Percentiles rank a stretch among this genome's conserved stretches.
Conservation (phyloP, 2,888 invertebrate species). For the Amblyteles armatorius region DNA sequence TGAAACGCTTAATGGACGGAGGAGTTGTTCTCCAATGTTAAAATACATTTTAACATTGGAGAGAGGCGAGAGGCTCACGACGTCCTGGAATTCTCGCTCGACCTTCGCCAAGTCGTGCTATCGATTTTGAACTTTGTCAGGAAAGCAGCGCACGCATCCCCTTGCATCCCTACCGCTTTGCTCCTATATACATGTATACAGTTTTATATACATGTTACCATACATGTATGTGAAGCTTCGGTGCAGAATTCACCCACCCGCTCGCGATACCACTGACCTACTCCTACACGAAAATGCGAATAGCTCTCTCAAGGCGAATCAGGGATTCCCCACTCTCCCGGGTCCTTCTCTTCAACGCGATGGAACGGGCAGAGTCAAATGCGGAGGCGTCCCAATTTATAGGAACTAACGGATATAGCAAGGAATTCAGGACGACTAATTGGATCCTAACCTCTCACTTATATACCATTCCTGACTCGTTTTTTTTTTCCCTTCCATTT, state of each 20-base stretch:
- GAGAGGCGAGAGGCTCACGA: conserved; percentile 26
- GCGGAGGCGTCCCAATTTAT: conserved; percentile 45
- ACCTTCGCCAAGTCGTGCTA: conserved; percentile 65
- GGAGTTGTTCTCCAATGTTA: conserved; percentile 3
- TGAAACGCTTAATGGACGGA: neutral
- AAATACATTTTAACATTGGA: too few relatives aligned
- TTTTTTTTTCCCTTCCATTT: conserved; percentile 27
- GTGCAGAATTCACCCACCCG: conserved; percentile 46
- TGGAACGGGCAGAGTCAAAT: conserved; percentile 20
- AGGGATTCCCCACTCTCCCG: conserved; percentile 28
- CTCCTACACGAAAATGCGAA: conserved; percentile 66
- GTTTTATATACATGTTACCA: neutral
- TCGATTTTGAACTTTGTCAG: conserved; percentile 54
- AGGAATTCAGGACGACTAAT: conserved; percentile 62
- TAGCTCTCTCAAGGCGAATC: conserved; percentile 60
- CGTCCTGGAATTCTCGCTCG: conserved; percentile 66
- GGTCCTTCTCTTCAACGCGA: conserved; percentile 10
- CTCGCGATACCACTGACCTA: conserved; percentile 70
- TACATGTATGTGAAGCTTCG: conserved; percentile 14
- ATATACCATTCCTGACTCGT: conserved; percentile 19
- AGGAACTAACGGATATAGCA: conserved; percentile 20
- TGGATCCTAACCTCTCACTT: conserved; percentile 55
- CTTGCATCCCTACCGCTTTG: conserved; percentile 47
- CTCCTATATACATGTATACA: conserved; percentile 16
- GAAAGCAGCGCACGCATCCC: conserved; percentile 64